Base-by-base conservation (phyloP, 2,888 invertebrate species). In the Sericinus montela region DNA sequence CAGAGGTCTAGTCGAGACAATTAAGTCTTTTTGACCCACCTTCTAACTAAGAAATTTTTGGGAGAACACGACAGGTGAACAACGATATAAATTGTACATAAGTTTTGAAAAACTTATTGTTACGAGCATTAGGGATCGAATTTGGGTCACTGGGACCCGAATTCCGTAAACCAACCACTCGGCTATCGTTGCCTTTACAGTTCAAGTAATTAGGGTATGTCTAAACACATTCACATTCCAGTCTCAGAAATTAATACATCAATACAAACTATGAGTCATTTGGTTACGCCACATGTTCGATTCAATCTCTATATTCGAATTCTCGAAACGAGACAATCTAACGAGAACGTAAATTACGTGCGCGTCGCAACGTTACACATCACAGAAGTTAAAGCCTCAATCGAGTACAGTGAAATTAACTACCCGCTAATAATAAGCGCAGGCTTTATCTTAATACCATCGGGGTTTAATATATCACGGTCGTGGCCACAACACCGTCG, bases 401-500 rank as follows among this genome's bases (percentile, higher is more conserved):
- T 25, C 56, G n/a, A 56, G 56, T 58, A 62, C 60, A 59, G 53
- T 54, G 59, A 66, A 72, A 69, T 69, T 63, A 69, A 69, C 69
- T 59, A 54, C 48, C 56, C 53, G 58, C 61, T 57, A 57, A 69
- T 63, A 67, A 67, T 62, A 57, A 58, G 53, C 57, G 48, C 55
- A n/a, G 13, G 23, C 16, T 62, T 65, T 72, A 75, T 75, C 75
- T 72, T 68, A 71, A 71, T 69, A 66, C 63, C 69, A 72, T 75
- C 74, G 65, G 60, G 63, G 62, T 67, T 70, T 70, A 71, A 73
- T 75, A 74, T 63, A 74, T 75, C 75, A 74, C 65, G 58, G 63
- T 66, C 61, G 58, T 57, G 61, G 65, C 63, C 65, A 65, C 58
- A 69, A 65, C 73, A 69, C 28, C 66, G 58, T 58, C 61, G 59